These are phyloP conservation scores for Scolanthus callimorphus DNA, from an alignment of 92 coral and sea anemone species.

Conservation along the genomic window DNA sequence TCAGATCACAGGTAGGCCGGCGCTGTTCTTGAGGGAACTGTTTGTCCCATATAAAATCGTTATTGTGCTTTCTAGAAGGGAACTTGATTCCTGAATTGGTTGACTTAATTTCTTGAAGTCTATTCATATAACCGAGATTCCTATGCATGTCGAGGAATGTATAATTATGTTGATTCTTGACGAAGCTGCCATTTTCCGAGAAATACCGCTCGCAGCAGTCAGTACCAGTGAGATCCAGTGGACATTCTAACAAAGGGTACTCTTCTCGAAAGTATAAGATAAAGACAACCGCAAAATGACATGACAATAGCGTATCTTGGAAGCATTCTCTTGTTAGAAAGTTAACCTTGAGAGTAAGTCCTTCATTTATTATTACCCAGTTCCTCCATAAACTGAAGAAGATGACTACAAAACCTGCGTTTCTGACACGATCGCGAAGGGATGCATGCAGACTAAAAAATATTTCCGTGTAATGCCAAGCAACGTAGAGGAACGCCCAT, in stretches of 20 bases:
- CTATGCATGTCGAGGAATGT: constrained; percentile 50
- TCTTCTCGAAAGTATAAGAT: constrained; percentile 55
- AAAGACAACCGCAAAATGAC: constrained; percentile 35
- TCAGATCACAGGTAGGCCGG: constrained; percentile 17
- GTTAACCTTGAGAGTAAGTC: constrained; percentile 17
- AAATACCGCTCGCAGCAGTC: constrained; percentile 48
- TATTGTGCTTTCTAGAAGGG: constrained; percentile 29
- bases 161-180: constrained; percentile 48
- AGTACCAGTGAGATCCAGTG: constrained; percentile 40
- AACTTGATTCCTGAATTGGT: constrained; percentile 39
- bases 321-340: constrained; percentile 61
- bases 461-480: constrained; percentile 56
- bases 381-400: constrained; percentile 51
- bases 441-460: constrained; percentile 59
- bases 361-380: constrained; percentile 37
- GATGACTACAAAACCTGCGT: constrained; percentile 43
- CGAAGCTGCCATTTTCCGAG: constrained; percentile 47
- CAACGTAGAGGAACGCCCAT: constrained; percentile 51
- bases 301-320: constrained; percentile 53
- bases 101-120: constrained; percentile 36
- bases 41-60: constrained; percentile 46
- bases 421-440: constrained; percentile 48
- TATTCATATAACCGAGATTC: constrained; percentile 49
- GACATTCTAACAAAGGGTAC: constrained; percentile 43
- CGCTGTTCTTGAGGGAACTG: constrained; percentile 25